Conservation (phyloP, 2,797 vertebrate species). For the Zenarchopterus dispar region DNA sequence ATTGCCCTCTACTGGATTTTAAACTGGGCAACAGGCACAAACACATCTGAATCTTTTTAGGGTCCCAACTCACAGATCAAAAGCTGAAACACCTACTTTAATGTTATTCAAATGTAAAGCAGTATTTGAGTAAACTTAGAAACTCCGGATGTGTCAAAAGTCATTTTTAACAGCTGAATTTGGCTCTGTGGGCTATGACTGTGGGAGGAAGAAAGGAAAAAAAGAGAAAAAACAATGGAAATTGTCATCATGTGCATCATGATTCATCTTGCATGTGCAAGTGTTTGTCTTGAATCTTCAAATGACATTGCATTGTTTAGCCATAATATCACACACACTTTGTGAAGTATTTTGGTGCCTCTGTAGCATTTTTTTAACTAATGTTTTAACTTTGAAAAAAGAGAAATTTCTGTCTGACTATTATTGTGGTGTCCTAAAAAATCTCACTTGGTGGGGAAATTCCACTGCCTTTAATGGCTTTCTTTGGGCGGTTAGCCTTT, state of each 20-base stretch:
- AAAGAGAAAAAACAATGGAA: slow-evolving; percentile 5
- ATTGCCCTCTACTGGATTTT: slow-evolving; percentile 67
- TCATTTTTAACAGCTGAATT: neutral
- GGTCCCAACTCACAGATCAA: neutral
- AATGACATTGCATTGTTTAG: slow-evolving; percentile 18
- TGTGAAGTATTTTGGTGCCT: neutral
- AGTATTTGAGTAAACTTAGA: neutral
- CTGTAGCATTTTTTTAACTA: neutral
- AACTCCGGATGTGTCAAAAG: neutral
- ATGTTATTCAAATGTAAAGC: no score
- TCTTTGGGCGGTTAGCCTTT: slow-evolving; percentile 51
- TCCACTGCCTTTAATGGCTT: slow-evolving; percentile 36
- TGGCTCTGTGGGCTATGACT: neutral
- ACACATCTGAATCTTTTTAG: no score
- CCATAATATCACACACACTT: neutral
- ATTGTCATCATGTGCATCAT: no score
- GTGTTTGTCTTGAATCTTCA: slow-evolving; percentile 9
- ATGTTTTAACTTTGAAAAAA: neutral
- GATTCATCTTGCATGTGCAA: slow-evolving; percentile 19
- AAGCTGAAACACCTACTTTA: neutral
- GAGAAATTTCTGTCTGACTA: slow-evolving; percentile 5
- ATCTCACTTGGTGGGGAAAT: slow-evolving; percentile 42
- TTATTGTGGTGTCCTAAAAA: slow-evolving; percentile 32
- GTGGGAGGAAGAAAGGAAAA: slow-evolving; percentile 12
- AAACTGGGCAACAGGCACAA: no score